phyloP scores from a whole-genome alignment of 2,113 vertebrate genomes.

The Carollia perspicillata region DNA sequence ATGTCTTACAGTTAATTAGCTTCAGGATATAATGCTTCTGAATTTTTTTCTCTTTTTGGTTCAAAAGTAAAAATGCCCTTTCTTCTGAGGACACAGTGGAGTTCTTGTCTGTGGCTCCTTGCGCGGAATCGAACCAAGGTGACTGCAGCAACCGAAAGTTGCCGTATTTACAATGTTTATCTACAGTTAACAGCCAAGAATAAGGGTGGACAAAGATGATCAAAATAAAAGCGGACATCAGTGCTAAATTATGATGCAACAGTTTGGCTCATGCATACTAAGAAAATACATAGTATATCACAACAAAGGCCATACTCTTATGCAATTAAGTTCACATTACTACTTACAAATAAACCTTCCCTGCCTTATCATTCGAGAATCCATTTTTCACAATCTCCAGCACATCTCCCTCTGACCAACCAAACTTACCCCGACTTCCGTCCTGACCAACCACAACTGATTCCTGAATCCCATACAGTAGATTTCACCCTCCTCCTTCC shows the following conservation, averaged over 20 bases:
- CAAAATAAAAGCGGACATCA: conserved; percentile 82
- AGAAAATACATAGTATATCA: conserved; percentile 88
- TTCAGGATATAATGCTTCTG: conserved; percentile 80
- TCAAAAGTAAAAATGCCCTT: conserved; percentile 85
- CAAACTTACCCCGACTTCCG: conserved; percentile 66
- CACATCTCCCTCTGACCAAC: conserved; percentile 69
- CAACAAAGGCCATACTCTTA: conserved; percentile 89
- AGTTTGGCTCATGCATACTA: conserved; percentile 88
- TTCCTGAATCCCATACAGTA: conserved; percentile 79
- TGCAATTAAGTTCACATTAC: conserved; percentile 84
- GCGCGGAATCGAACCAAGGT: conserved; percentile 79
- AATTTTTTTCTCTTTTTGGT: conserved; percentile 84
- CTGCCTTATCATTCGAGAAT: conserved; percentile 74
- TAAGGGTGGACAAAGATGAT: conserved; percentile 80
- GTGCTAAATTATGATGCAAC: conserved; percentile 85
- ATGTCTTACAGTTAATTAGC: conserved; percentile 81
- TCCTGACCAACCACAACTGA: conserved; percentile 69
- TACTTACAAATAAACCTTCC: conserved; percentile 84
- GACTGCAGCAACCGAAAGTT: conserved; percentile 78
- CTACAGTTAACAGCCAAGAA: conserved; percentile 84
- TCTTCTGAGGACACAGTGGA: conserved; percentile 80
- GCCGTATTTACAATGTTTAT: conserved; percentile 86
- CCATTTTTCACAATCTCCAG: conserved; percentile 81
- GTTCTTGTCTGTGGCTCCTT: conserved; percentile 76
- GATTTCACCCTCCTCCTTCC: conserved; percentile 55